Evolutionary conservation across 2,888 invertebrate species (phyloP).

Genomic region (Nomada fucata): DNA sequence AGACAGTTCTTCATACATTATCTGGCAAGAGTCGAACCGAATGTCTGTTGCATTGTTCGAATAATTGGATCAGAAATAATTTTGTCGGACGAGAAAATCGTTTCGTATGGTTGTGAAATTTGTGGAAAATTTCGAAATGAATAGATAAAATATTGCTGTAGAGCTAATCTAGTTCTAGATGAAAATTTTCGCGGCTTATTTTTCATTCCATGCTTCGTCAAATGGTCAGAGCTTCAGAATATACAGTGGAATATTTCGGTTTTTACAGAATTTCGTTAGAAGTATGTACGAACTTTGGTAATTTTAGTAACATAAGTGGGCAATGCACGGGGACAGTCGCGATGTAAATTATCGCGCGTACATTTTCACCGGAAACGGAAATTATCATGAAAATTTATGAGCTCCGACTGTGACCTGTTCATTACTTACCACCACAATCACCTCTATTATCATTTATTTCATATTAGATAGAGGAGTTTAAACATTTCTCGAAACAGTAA

Average conservation of each 20-base stretch:
- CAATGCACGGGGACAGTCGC: neutral
- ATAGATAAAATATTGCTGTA: no score
- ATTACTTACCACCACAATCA: neutral
- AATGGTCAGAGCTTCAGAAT: no score
- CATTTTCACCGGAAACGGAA: slow-evolving; percentile 28
- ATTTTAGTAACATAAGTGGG: neutral
- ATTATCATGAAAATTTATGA: slow-evolving; percentile 49
- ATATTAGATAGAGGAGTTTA: neutral
- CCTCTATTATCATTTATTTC: neutral
- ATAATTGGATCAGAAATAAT: neutral
- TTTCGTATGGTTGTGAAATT: neutral
- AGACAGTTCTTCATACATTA: neutral
- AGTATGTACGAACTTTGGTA: no score
- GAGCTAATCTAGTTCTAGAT: no score
- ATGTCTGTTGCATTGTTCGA: neutral
- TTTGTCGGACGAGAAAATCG: neutral
- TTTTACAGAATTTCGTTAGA: no score
- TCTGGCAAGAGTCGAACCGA: neutral
- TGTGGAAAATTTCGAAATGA: neutral
- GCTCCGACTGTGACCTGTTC: slow-evolving; percentile 19
- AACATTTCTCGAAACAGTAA: neutral
- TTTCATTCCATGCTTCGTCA: neutral
- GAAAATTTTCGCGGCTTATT: neutral
- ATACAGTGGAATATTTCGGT: no score
- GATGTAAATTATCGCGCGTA: neutral